Evolutionary conservation across 1,140 invertebrate species (phyloP).

Genomic region (Leptinotarsa lineolata): DNA sequence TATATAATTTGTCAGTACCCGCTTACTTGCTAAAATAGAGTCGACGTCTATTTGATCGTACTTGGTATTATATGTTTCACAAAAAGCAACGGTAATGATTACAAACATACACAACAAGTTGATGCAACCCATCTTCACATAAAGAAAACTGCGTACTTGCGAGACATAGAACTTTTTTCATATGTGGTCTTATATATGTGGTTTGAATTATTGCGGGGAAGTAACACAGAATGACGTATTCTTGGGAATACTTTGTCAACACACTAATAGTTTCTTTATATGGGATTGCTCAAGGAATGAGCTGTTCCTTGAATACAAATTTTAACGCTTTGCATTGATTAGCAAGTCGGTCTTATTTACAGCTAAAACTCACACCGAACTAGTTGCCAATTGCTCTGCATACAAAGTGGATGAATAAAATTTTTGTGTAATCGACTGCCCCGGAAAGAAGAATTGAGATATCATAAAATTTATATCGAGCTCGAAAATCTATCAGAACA

Average conservation of each 20-base stretch:
- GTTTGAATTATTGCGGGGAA: not conserved
- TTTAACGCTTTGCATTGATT: not conserved
- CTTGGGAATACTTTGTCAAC: not conserved
- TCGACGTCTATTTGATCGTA: slow-evolving; percentile 70
- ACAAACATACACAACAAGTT: slow-evolving; percentile 7
- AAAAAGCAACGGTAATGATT: slow-evolving; percentile 6
- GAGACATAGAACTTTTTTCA: not conserved
- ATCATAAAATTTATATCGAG: too few relatives aligned
- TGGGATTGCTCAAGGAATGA: slow-evolving; percentile 5
- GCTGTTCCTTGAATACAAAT: not conserved
- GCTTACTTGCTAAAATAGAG: slow-evolving; percentile 64
- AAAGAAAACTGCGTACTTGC: not conserved
- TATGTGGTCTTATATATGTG: not conserved
- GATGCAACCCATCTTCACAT: not conserved
- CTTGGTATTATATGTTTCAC: slow-evolving; percentile 59
- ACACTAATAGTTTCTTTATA: not conserved
- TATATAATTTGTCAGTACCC: slow-evolving; percentile 67
- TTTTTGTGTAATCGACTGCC: too few relatives aligned
- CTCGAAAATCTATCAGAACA: too few relatives aligned
- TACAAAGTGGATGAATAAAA: not conserved
- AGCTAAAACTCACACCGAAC: not conserved
- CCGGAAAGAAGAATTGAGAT: too few relatives aligned
- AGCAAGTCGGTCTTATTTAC: not conserved
- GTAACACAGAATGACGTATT: not conserved
- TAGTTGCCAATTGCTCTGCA: not conserved